Evolutionary conservation across 2,113 vertebrate genomes (phyloP), one percentile per base, ranked within the genome.

Genomic region (Dinomys branickii): DNA sequence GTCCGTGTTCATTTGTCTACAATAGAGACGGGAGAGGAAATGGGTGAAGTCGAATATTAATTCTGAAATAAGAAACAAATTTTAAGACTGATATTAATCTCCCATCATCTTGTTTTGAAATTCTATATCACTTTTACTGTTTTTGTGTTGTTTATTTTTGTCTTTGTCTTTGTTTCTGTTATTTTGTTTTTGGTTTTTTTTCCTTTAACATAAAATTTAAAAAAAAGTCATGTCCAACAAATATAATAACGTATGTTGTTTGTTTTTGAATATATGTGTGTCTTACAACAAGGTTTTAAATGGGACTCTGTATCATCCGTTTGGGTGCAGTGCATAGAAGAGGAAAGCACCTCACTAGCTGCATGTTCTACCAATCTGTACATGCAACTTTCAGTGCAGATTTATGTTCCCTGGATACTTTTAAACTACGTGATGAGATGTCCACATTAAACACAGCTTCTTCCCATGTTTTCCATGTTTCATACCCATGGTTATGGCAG

Each of bases 61-160:
- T 22, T 96, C 90, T 83, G n/a, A 94, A 93, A 81, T 69, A 52
- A 63, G 33, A 71, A 94, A 84, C 52, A 77, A 33, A 52, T 67
- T 87, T 47, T 47, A 54, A 50, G 4, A 86, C 5, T 33, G n/a
- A 84, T 50, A 5, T 50, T 50, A 50, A 50, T 5, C 9, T 50
- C 47, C 47, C 9, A 50, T 50, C 47, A 50, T 50, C 47, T 50
- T 50, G 47, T 50, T 50, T 50, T 50, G 47, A 50, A 50, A 50
- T 5, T 50, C 47, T 50, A 50, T 50, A 50, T 50, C 9, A 9
- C 9, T 6, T 50, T 50, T n/a, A n/a, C n/a, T 50, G 47, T 50
- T 50, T 50, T 50, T 50, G 47, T 50, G 47, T 50, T 9, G 9
- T 50, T 50, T 50, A 50, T 50, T 50, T 50, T 50, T 50, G 47